Evolutionary conservation across 2,113 vertebrate species (phyloP).

Genomic region (Caranx melampygus): DNA sequence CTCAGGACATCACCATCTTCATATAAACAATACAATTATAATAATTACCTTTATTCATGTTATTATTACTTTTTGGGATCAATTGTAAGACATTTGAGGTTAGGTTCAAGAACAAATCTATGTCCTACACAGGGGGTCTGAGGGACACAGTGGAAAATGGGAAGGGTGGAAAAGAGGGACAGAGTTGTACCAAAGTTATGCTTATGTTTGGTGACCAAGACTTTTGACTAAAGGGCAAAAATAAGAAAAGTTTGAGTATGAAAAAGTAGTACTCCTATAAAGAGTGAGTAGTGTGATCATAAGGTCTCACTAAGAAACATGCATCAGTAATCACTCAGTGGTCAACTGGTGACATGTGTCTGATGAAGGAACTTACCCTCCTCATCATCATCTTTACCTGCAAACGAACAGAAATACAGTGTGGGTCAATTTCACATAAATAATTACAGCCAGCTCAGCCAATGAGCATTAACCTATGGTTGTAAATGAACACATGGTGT

Average conservation of each 20-base stretch:
- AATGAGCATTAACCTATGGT: no score
- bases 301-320: neutral
- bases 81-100: neutral
- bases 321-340: slow-evolving; percentile 22
- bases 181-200: neutral
- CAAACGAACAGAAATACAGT: slow-evolving; percentile 46
- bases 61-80: neutral
- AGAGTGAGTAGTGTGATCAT: neutral
- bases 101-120: neutral
- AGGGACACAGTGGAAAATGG: neutral
- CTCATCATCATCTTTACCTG: slow-evolving; percentile 59
- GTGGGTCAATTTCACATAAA: slow-evolving; percentile 6
- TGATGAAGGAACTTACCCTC: slow-evolving; percentile 70
- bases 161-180: neutral
- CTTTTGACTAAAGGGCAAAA: neutral
- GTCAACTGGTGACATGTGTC: slow-evolving; percentile 17
- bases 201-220: neutral
- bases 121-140: neutral
- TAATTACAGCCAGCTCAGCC: neutral
- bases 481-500: neutral
- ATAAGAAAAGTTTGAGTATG: neutral
- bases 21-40: no score
- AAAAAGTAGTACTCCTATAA: no score
- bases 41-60: no score
- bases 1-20: no score